Base-by-base conservation (phyloP, 2,113 vertebrate species). In the Cyphotilapia sp. region DNA sequence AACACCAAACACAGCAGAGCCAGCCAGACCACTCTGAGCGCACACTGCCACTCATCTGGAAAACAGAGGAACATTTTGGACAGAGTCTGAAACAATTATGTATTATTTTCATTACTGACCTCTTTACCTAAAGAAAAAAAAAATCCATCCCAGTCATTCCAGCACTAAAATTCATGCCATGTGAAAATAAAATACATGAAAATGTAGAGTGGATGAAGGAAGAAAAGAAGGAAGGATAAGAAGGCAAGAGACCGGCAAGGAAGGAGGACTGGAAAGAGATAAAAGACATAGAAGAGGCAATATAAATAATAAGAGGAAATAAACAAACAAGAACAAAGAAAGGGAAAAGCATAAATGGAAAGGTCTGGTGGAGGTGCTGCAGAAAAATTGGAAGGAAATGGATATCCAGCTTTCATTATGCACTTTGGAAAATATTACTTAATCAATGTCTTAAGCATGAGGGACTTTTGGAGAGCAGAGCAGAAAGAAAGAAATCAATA, bases 1-100 rank as follows among this genome's bases (percentile, higher is more conserved):
- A 95, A 45, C 42, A 92, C 35, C 47, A 93, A 47, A 53, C 91
- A 86, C 81, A 95, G 66, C 53, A 96, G 92, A 87, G 57, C 86
- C 88, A 96, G 49, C 91, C 94, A 96, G 80, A 90, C 31, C 51
- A 82, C 87, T 81, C 81, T 90, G 81, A 91, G 63, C 40, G 54
- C 4, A 83, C 82, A 85, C n/a, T 11, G 14, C 94, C 95, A 92
- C 80, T 93, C 93, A 61, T 80, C 95, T 95, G 87, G 4, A 33
- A 38, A 16, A 42, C 47, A 53, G 29, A 61, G 59, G 42, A 40
- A 63, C 16, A 29, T 19, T 66, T 16, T 61, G 10, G 14, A 81
- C 16, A 54, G 4, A 10, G 31, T 8, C 5, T 54, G 5, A n/a
- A 82, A 63, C 6, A 78, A 7, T 16, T 61, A 13, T 47, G 27